Conservation (phyloP, 2,113 vertebrate species). For the Heptranchias perlo region DNA sequence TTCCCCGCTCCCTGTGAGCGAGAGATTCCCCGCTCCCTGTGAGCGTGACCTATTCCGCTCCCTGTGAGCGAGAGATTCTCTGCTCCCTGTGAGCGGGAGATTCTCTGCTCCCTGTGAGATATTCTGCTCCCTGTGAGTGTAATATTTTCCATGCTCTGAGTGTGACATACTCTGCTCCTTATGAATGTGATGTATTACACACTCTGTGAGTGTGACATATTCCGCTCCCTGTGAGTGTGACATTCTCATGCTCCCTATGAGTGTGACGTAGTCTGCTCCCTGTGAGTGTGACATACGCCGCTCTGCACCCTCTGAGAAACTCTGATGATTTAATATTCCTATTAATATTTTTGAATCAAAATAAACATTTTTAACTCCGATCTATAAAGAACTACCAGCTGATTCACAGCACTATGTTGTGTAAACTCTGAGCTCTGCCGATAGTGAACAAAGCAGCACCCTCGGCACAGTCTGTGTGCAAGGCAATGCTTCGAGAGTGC, state of each 20-base stretch:
- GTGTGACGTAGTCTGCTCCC: neutral
- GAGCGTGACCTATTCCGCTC: neutral
- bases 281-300: neutral
- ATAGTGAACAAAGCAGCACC: neutral
- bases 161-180: neutral
- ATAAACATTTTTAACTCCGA: neutral
- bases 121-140: neutral
- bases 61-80: neutral
- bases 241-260: neutral
- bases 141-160: neutral
- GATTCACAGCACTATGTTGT: neutral
- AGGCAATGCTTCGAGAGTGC: neutral
- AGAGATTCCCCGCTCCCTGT: neutral
- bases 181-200: neutral
- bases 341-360: too few species aligned
- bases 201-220: neutral
- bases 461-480: neutral
- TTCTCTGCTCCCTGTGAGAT: neutral
- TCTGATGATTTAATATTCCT: neutral
- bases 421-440: neutral
- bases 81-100: neutral
- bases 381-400: neutral
- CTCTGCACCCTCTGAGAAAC: neutral
- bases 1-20: neutral
- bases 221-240: neutral